Conservation (phyloP, 2,113 vertebrate species). For the Hemiprocne comata region DNA sequence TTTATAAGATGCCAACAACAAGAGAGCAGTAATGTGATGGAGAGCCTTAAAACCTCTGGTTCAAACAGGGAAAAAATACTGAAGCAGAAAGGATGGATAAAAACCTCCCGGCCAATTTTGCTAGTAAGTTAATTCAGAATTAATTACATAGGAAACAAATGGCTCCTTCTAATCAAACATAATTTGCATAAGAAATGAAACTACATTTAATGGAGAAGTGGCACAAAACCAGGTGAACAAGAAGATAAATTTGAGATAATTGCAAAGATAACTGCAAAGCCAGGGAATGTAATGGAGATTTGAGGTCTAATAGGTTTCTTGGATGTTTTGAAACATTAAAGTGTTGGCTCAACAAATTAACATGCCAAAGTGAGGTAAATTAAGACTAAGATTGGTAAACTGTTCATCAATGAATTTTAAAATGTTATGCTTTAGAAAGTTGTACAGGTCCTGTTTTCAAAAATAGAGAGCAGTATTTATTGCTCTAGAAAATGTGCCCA, state of each 20-base stretch:
- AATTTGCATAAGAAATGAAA: slow-evolving; percentile 15
- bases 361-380: not conserved
- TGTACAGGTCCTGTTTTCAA: not conserved
- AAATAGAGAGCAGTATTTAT: not conserved
- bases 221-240: not conserved
- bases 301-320: not conserved
- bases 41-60: not conserved
- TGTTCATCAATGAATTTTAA: not conserved
- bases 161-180: not conserved
- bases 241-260: not conserved
- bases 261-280: not conserved
- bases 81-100: not conserved
- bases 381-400: not conserved
- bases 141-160: not conserved
- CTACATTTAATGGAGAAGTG: not conserved
- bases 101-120: not conserved
- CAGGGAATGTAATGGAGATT: not conserved
- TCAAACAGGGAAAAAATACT: not conserved
- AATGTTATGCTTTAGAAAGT: not conserved
- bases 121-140: slow-evolving; percentile 27
- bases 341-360: not conserved
- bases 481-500: not conserved
- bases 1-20: not conserved
- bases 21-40: not conserved
- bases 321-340: not conserved